Evolutionary conservation across 2,888 invertebrate species (phyloP), one percentile per base, ranked within the genome.

Genomic region (Polyommatus icarus): DNA sequence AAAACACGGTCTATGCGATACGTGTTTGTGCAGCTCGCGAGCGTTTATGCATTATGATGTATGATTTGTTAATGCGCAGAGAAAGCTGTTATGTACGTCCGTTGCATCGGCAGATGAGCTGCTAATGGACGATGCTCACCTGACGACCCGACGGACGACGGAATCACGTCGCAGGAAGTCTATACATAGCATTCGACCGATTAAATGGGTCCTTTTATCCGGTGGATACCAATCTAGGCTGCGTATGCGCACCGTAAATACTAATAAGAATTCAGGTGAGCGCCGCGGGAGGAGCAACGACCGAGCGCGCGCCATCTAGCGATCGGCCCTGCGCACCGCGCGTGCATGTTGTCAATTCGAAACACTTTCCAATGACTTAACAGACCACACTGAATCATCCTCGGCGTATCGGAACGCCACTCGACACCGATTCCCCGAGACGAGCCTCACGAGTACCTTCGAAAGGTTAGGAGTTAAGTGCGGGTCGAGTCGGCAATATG

Each of bases 231-330:
- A 75, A 75, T 54, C 29, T 50, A 50, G 54, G 71, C 59, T 77
- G 67, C 72, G 72, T 40, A 72, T 75, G 75, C 29, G 75, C 46
- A 75, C 75, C 15, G 79, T 80, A 79, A 80, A 81, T 79, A 79
- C 78, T 78, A 78, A 80, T 79, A 77, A 80, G 76, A 80, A 80
- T 80, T 78, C 79, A 80, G 80, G 76, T 81, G 80, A 79, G 79
- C 77, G 79, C 75, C 75, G 46, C 79, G 12, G 61, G 78, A 76
- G 84, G 89, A 85, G 86, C 89, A 89, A 89, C 88, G 89, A 89
- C 89, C 88, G 83, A 77, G 76, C 73, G 76, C 78, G 50, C 85
- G 86, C 87, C 87, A 86, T 87, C 87, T 87, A 83, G 81, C 85
- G 85, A 78, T 50, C 78, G 79, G 80, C 81, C 76, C 78, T 78